Base-by-base conservation (phyloP, 2,113 vertebrate species). In the Hemichromis elongatus region DNA sequence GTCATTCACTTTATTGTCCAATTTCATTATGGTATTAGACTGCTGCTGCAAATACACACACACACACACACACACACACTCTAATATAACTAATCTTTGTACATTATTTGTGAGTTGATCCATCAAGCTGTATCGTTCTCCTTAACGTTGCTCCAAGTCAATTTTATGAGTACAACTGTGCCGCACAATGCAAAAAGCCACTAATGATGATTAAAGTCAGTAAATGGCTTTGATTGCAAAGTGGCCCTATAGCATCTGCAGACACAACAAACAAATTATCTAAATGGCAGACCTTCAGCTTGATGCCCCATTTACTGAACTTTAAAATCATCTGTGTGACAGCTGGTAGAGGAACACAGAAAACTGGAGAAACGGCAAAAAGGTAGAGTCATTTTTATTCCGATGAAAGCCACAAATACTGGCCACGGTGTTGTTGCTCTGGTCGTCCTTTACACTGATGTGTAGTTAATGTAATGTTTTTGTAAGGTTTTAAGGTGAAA, bases 31-130 rank as follows among this genome's bases (percentile, higher is more conserved):
- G 11, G 13, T 45, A 54, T 81, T 63, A 52, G 52, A 88, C 83
- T 90, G 91, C 90, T 5, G 33, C n/a, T 86, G 68, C 81, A 87
- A 54, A 77, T 40, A 57, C 26, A 8, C 70, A 81, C 26, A 6
- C 77, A 79, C 66, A 77, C n/a, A n/a, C n/a, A n/a, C n/a, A n/a
- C n/a, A 57, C 26, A 8, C 70, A 81, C 26, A 6, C 77, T 73
- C 28, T 5, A 28, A 78, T 14, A 78, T 28, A 42, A 3, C 19
- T 80, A 35, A 61, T 42, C 56, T 81, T 70, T 9, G 21, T 70
- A 52, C 47, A 75, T 52, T 30, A 52, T 45, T 57, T 24, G 54
- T 42, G 40, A 55, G 9, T 77, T 40, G 47, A 81, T 80, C 56
- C 70, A 83, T 86, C 61, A 82, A 52, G 12, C 33, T 80, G 26